phyloP scores from a whole-genome alignment of 2,113 vertebrate genomes.

The human (Homo sapiens) region GRCh38 chr1:33433001-33433500 shows the following conservation, averaged over 20 bases:
- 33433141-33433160: not conserved
- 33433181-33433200: not conserved
- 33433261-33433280: not conserved
- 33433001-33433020: not conserved
- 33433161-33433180: not conserved
- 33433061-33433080: slow-evolving; percentile 30
- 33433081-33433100: not conserved
- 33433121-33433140: not conserved
- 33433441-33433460: not conserved
- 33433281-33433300: not conserved
- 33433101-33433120: slow-evolving; percentile 36
- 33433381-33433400: not conserved
- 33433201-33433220: not conserved
- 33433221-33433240: not conserved
- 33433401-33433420: not conserved
- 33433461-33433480: not conserved
- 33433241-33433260: slow-evolving; percentile 7
- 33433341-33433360: not conserved
- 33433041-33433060: slow-evolving; percentile 2
- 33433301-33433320: not conserved
- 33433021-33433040: not conserved
- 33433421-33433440: slow-evolving; percentile 2
- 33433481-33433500: slow-evolving; percentile 21
- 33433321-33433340: too few relatives aligned
- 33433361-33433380: not conserved